Conservation (phyloP, 1,140 invertebrate species). For the Physella acuta region DNA sequence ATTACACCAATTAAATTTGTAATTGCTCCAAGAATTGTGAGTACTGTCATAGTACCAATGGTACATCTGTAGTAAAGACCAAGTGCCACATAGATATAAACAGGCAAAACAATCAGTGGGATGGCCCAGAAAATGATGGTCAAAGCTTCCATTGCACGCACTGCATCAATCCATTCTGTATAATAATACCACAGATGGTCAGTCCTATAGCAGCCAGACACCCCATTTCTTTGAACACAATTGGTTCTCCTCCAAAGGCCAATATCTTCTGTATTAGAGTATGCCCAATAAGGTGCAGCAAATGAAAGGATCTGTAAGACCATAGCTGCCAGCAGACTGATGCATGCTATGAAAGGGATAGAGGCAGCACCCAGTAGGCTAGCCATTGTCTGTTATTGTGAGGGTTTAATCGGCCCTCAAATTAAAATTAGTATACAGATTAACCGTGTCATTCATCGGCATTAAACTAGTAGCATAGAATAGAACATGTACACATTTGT, state of each 20-base stretch:
- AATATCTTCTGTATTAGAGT: slow-evolving; percentile 26
- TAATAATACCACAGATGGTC: not conserved
- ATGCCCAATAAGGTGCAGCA: slow-evolving; percentile 42
- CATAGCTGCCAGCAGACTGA: slow-evolving; percentile 33
- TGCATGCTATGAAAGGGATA: slow-evolving; percentile 34
- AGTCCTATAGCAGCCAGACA: not conserved
- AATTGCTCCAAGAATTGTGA: slow-evolving; percentile 36
- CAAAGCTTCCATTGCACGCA: slow-evolving; percentile 42
- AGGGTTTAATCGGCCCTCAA: too few species aligned
- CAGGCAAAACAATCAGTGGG: slow-evolving; percentile 45
- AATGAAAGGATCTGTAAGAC: slow-evolving; percentile 39
- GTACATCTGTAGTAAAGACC: slow-evolving; percentile 49
- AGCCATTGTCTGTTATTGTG: slow-evolving; percentile 26
- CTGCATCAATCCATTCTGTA: slow-evolving; percentile 42
- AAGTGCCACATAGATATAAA: slow-evolving; percentile 52
- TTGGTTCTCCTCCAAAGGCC: slow-evolving; percentile 38
- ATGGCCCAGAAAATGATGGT: slow-evolving; percentile 43
- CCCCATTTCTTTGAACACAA: slow-evolving; percentile 15
- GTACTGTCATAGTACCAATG: slow-evolving; percentile 38
- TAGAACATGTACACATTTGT: too few species aligned
- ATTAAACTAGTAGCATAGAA: too few species aligned
- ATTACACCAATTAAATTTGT: slow-evolving; percentile 40
- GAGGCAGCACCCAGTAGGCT: slow-evolving; percentile 33
- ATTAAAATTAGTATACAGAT: too few species aligned
- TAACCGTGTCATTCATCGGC: too few species aligned